Base-by-base conservation (phyloP, 1,140 invertebrate genomes). In the Calephelis virginiensis region DNA sequence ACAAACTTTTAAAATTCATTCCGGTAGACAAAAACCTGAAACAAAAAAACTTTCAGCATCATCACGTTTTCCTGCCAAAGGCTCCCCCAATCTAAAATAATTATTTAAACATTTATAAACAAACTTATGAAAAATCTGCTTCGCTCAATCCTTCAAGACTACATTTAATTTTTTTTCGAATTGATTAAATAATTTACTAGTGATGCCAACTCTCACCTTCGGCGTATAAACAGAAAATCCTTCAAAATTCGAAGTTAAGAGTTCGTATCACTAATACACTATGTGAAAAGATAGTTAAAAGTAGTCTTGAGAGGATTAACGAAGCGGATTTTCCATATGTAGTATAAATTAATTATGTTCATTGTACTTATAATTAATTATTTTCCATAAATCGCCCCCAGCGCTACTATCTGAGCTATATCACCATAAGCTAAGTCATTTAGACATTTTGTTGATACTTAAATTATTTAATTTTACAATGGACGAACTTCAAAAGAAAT, bases 11-110 rank as follows among this genome's bases (percentile, higher is more conserved):
- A 56, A 69, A 69, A 50, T 38, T 69, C 59, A 69, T 69, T 62
- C 67, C 67, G 14, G 67, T 69, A 59, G 67, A 69, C 45, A 69
- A 69, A 59, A 64, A 64, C 60, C 46, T 65, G 67, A 56, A 69
- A 64, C 63, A n/a, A 69, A 65, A 61, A 61, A 69, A 45, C 17
- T 9, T 49, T 60, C 53, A 59, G 13, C 53, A 59, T 28, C 53
- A 59, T 28, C 53, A 59, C 53, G 14, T 59, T 59, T 59, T 59
- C 53, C 53, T 6, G 53, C 53, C 53, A 59, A 17, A 28, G 53
- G 53, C 53, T 59, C 53, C 53, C 53, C 53, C 14, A 59, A 59
- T 59, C 53, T 59, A 59, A 59, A 59, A 59, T 59, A 59, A 59
- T 59, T 59, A 59, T 8, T 59, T 1, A 59, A 59, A 59, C 53